A percentile compares a stretch with the other conserved stretches of the same genome.
phyloP scores from a whole-genome alignment of 2,888 invertebrate genomes.

The Orgyia antiqua region DNA sequence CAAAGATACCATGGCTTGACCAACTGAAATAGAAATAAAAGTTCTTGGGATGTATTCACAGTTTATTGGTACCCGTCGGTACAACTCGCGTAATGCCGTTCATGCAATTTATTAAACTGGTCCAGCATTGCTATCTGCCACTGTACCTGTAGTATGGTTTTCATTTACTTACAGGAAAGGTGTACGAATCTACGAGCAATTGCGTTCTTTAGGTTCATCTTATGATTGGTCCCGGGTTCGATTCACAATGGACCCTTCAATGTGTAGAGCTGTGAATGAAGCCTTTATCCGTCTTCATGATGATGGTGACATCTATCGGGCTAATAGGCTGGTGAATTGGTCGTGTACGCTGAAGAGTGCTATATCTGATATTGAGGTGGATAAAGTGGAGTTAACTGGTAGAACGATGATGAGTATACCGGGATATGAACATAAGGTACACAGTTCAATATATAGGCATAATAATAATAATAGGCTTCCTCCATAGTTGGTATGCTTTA shows the following conservation, averaged over 20 bases:
- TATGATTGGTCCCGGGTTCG: slow-evolving; percentile 96
- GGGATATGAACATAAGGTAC: slow-evolving; percentile 88
- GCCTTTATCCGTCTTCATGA: slow-evolving; percentile 96
- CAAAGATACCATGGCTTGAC: too few species aligned
- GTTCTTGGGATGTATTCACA: too few species aligned
- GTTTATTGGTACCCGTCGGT: too few species aligned
- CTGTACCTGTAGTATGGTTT: too few species aligned
- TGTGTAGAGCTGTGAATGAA: slow-evolving; percentile 92
- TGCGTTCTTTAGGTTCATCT: slow-evolving; percentile 92
- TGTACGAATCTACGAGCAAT: slow-evolving; percentile 86
- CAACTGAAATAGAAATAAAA: too few species aligned
- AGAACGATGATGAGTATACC: slow-evolving; percentile 92
- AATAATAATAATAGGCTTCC: background rate
- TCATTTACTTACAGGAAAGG: slow-evolving; percentile 82
- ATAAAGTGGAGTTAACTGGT: slow-evolving; percentile 93
- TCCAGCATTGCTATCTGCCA: too few species aligned
- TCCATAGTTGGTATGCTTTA: background rate
- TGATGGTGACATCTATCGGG: slow-evolving; percentile 92
- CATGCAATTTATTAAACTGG: too few species aligned
- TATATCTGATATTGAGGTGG: slow-evolving; percentile 99
- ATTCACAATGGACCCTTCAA: slow-evolving; percentile 97
- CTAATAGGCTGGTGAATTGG: slow-evolving; percentile 97
- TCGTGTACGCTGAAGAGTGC: slow-evolving; percentile 97
- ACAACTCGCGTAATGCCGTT: too few species aligned
- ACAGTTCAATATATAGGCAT: too few species aligned